These are phyloP conservation scores for Ovibos moschatus DNA, from an alignment of 2,113 vertebrate species.

Conservation along the genomic window DNA sequence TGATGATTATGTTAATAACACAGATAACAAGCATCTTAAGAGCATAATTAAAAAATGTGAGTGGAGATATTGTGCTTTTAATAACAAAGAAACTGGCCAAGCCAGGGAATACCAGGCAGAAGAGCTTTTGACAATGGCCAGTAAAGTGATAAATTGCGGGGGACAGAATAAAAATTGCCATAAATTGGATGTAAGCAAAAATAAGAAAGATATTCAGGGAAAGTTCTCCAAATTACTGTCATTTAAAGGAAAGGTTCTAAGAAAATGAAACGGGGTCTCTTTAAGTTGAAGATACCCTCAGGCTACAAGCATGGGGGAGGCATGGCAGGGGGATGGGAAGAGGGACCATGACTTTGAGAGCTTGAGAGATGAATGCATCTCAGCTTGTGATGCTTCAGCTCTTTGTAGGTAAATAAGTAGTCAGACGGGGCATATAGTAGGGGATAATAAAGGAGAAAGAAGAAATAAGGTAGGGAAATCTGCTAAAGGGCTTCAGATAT, in stretches of 20 bases:
- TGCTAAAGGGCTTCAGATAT: neutral
- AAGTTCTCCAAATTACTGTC: rapidly evolving
- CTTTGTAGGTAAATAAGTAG: neutral
- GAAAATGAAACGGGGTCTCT: neutral
- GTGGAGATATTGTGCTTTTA: too few relatives aligned
- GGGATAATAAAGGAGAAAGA: neutral
- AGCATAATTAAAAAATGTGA: too few relatives aligned
- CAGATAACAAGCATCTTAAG: too few relatives aligned
- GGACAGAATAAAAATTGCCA: too few relatives aligned
- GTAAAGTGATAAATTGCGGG: too few relatives aligned
- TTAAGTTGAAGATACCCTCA: neutral
- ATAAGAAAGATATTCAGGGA: neutral
- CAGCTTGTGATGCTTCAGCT: neutral
- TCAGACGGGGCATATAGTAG: neutral
- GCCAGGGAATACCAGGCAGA: too few relatives aligned
- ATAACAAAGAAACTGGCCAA: too few relatives aligned
- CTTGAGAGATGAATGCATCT: neutral
- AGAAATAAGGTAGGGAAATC: neutral
- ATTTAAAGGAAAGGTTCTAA: neutral
- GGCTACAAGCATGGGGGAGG: too few relatives aligned
- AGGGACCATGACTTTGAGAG: too few relatives aligned
- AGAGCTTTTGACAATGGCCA: too few relatives aligned
- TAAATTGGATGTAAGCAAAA: too few relatives aligned
- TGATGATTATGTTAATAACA: too few relatives aligned
- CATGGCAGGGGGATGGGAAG: rapidly evolving